Evolutionary conservation across 2,113 vertebrate genomes (phyloP).

Genomic region (Syrmaticus mikado): DNA sequence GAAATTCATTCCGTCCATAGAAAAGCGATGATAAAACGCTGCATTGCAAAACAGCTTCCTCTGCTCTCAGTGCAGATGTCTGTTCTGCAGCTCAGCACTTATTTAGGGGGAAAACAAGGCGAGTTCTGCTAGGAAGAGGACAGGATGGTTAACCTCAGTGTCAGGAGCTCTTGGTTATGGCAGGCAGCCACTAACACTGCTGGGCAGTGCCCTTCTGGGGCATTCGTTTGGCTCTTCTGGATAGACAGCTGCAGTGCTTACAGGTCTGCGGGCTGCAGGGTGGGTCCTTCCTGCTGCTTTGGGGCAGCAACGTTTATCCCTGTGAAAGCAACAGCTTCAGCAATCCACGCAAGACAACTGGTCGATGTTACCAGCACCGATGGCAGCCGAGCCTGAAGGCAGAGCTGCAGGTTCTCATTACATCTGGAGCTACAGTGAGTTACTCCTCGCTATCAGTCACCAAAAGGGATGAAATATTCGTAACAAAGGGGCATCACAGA

Average conservation of each 20-base stretch:
- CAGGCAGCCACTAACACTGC: background rate
- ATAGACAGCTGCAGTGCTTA: background rate
- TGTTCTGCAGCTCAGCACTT: background rate
- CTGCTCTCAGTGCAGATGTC: background rate
- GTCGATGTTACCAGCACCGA: too few species aligned
- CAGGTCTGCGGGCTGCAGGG: background rate
- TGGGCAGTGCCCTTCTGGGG: background rate
- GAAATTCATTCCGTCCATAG: background rate
- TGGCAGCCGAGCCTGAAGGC: too few species aligned
- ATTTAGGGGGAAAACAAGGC: background rate
- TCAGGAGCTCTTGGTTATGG: accelerated
- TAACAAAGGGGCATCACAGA: background rate
- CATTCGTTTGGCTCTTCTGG: accelerated
- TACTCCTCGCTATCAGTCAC: background rate
- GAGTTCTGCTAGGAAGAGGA: background rate
- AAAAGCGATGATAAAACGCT: background rate
- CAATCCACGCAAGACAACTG: too few species aligned
- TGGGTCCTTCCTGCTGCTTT: too few species aligned
- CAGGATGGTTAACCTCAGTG: background rate
- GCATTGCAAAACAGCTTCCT: slow-evolving; percentile 45
- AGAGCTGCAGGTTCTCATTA: too few species aligned
- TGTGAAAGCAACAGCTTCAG: too few species aligned
- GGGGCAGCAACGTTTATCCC: too few species aligned
- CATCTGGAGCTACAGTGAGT: background rate
- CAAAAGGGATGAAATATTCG: background rate